Conservation (phyloP, 2,113 vertebrate genomes). For the Ciconia boyciana region DNA sequence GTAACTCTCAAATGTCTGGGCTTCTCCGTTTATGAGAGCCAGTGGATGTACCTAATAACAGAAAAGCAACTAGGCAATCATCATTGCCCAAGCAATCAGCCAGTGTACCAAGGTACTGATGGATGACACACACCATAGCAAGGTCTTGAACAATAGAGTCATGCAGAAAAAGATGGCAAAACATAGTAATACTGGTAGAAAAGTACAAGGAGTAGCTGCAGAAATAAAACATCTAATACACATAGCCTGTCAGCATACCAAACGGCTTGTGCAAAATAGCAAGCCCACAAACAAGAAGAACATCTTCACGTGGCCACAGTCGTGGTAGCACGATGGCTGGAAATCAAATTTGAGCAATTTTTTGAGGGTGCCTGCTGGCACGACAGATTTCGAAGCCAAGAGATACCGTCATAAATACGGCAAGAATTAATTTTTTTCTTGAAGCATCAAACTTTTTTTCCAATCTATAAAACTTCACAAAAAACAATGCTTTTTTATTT, state of each 20-base stretch:
- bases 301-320: rapidly evolving
- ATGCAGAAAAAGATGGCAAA: neutral
- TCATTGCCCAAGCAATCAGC: neutral
- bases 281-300: neutral
- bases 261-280: neutral
- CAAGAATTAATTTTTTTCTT: neutral
- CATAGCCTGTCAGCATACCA: neutral
- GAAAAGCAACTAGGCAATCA: neutral
- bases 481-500: neutral
- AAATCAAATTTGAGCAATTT: neutral
- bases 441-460: neutral
- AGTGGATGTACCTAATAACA: neutral
- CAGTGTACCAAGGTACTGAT: neutral
- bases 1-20: neutral
- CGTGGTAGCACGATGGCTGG: rapidly evolving
- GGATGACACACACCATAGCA: neutral
- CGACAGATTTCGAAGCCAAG: neutral
- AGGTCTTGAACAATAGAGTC: neutral
- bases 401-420: rapidly evolving
- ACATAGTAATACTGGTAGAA: neutral
- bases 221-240: neutral
- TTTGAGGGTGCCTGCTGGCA: neutral
- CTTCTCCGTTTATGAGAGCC: neutral
- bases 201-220: neutral
- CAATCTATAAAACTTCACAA: neutral